phyloP scores from a whole-genome alignment of 2,888 invertebrate species.

The Pseudanteris insignis region DNA sequence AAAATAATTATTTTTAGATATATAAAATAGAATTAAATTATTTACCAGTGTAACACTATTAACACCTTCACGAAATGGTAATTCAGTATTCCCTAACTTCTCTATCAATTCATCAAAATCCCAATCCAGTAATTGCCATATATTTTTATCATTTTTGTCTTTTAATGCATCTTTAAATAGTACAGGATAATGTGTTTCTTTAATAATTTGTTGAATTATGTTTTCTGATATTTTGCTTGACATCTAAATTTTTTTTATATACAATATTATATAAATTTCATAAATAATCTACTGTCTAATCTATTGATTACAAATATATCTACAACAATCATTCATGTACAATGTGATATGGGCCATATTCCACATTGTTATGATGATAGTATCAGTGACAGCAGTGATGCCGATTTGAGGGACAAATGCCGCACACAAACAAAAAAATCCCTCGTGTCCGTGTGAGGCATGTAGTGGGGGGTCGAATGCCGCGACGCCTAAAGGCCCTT shows the following conservation, averaged over 20 bases:
- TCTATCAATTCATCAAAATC: conserved; percentile 71
- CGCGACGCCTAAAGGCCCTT: too few species aligned
- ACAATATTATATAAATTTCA: too few species aligned
- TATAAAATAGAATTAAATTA: conserved; percentile 1
- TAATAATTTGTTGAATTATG: conserved; percentile 48
- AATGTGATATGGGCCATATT: too few species aligned
- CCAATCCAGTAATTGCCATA: conserved; percentile 73
- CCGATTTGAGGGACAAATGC: too few species aligned
- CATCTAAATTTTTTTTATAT: too few species aligned
- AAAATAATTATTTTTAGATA: background rate
- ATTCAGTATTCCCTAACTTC: conserved; percentile 69
- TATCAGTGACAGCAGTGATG: background rate
- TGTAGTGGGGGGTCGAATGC: too few species aligned
- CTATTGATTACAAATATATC: too few species aligned
- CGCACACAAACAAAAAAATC: too few species aligned
- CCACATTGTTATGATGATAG: too few species aligned
- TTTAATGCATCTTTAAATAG: conserved; percentile 68
- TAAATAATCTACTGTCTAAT: too few species aligned
- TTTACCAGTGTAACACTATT: conserved; percentile 62
- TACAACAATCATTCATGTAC: too few species aligned
- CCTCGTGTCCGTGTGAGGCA: too few species aligned
- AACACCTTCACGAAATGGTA: conserved; percentile 71
- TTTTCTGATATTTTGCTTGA: conserved; percentile 15
- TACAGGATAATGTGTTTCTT: conserved; percentile 67
- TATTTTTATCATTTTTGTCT: conserved; percentile 53